phyloP scores from a whole-genome alignment of 30 jellyfish, hydroid and myxozoan species.

The Morbakka virulenta region DNA sequence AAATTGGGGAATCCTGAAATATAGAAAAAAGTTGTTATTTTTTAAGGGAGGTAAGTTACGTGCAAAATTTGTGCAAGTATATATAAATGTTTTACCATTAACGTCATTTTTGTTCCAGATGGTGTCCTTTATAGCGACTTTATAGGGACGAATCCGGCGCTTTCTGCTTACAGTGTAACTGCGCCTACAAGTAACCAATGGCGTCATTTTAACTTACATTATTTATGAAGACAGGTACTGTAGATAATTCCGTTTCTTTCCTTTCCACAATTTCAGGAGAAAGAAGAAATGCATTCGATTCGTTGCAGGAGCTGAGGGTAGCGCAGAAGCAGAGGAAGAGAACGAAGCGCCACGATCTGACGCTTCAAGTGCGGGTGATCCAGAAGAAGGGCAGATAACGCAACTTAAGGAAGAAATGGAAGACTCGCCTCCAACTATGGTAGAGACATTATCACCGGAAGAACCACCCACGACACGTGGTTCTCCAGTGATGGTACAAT shows the following conservation, averaged over 20 bases:
- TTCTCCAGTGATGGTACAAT: not conserved
- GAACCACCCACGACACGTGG: not conserved
- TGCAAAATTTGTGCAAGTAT: too few relatives aligned
- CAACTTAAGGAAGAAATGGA: not conserved
- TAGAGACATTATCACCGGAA: not conserved
- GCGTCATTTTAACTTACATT: too few relatives aligned
- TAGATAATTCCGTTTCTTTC: not conserved
- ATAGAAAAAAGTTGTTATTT: too few relatives aligned
- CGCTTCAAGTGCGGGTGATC: not conserved
- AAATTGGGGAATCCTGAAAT: too few relatives aligned
- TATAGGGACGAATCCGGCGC: too few relatives aligned
- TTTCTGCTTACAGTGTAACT: too few relatives aligned
- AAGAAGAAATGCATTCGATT: constrained; percentile 97
- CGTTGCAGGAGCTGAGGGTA: constrained; percentile 94
- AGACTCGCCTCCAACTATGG: not conserved
- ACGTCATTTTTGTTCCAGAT: too few relatives aligned
- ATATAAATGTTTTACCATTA: too few relatives aligned
- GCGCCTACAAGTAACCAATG: too few relatives aligned
- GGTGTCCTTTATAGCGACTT: too few relatives aligned
- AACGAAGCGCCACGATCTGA: constrained; percentile 34
- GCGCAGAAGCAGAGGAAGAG: constrained; percentile 77
- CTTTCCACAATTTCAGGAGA: constrained; percentile 57
- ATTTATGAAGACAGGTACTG: too few relatives aligned
- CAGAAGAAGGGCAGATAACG: not conserved
- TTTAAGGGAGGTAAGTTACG: too few relatives aligned